These are phyloP conservation scores for Archegozetes longisetosus DNA, from an alignment of 1,140 invertebrate species.

Conservation along the genomic window DNA sequence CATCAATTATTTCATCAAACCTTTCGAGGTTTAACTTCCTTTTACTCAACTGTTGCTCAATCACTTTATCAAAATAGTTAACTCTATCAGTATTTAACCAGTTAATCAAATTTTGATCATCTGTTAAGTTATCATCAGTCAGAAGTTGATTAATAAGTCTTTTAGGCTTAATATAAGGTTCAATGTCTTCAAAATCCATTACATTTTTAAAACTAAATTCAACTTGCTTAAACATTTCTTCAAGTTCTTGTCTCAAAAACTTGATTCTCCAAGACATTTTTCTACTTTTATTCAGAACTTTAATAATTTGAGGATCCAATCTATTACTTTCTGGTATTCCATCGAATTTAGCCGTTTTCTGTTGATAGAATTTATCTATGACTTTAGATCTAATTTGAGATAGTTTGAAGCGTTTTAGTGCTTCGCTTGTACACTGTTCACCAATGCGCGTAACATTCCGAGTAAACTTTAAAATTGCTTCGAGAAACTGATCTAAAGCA, in stretches of 20 bases:
- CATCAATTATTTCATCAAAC: background rate
- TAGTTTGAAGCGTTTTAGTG: background rate
- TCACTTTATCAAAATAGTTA: too few relatives aligned
- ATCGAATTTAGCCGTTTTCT: background rate
- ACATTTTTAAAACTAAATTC: background rate
- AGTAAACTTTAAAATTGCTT: slow-evolving; percentile 39
- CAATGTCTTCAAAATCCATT: background rate
- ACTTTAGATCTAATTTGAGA: too few relatives aligned
- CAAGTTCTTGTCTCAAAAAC: background rate
- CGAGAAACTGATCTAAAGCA: slow-evolving; percentile 74
- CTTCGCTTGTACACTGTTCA: slow-evolving; percentile 38
- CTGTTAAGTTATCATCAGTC: too few relatives aligned
- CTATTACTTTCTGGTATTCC: background rate
- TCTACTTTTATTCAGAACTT: background rate
- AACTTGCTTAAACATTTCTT: background rate
- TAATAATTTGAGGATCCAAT: background rate
- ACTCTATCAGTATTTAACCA: too few relatives aligned
- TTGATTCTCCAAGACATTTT: background rate
- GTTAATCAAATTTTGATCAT: too few relatives aligned
- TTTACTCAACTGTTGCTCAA: background rate
- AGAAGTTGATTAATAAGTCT: too few relatives aligned
- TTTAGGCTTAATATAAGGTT: background rate
- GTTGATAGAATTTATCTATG: background rate
- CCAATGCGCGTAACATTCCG: slow-evolving; percentile 49
- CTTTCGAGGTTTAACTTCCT: too few relatives aligned